phyloP scores from a whole-genome alignment of 1,140 invertebrate genomes.

The Paralvinella palmiformis region DNA sequence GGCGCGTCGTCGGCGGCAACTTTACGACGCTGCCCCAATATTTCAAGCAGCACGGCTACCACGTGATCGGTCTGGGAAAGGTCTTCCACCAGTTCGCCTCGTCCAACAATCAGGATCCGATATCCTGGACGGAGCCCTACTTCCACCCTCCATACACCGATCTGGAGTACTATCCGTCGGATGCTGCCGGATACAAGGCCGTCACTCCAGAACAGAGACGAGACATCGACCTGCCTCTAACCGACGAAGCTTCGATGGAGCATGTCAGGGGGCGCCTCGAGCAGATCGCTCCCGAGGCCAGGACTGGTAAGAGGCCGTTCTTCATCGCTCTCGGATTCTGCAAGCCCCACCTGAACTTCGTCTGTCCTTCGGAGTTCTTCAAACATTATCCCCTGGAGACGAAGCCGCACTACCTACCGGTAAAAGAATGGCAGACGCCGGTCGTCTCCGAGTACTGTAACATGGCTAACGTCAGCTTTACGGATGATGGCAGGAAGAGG shows the following conservation, averaged over 20 bases:
- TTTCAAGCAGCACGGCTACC: constrained; percentile 17
- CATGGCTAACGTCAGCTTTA: background rate
- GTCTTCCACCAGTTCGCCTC: constrained; percentile 13
- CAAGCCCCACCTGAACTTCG: background rate
- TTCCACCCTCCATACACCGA: no score
- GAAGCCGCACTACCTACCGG: background rate
- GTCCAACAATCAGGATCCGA: no score
- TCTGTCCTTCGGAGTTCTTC: background rate
- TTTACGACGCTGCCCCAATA: constrained; percentile 9
- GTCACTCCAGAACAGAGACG: no score
- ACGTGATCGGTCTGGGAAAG: constrained; percentile 11
- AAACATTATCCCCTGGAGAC: no score
- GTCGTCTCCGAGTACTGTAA: background rate
- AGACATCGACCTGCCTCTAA: no score
- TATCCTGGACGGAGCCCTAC: no score
- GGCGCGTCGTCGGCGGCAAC: background rate
- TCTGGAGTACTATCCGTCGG: no score
- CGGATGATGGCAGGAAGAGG: background rate
- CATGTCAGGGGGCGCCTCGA: no score
- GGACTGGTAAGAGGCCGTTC: background rate
- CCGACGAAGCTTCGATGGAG: no score
- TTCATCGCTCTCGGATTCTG: background rate
- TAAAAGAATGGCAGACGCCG: background rate
- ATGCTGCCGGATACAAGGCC: no score
- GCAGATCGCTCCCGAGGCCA: no score